phyloP scores from a whole-genome alignment of 2,797 vertebrate genomes.

The Furcifer pardalis region DNA sequence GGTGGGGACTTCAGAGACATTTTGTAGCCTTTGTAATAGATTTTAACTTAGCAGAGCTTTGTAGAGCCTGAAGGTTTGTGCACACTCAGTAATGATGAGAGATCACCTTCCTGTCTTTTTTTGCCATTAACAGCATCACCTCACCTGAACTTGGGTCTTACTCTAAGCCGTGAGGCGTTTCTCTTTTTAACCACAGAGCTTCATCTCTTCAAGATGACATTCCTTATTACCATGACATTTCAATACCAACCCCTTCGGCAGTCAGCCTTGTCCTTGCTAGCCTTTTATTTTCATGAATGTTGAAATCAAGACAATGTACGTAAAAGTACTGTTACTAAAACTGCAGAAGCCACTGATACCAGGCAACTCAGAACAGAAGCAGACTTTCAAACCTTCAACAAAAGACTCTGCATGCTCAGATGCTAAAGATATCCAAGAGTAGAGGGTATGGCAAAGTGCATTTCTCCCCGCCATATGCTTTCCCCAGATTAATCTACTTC shows the following conservation, averaged over 20 bases:
- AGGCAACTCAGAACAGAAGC: not conserved
- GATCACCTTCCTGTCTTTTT: not conserved
- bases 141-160: not conserved
- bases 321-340: not conserved
- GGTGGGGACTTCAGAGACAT: too few species aligned
- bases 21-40: not conserved
- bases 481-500: too few species aligned
- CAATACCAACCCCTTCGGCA: not conserved
- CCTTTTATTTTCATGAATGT: not conserved
- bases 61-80: not conserved
- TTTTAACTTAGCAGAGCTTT: not conserved
- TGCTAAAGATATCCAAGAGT: not conserved
- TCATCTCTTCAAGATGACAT: not conserved
- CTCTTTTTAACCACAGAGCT: not conserved
- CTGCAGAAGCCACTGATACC: not conserved
- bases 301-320: not conserved
- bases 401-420: not conserved
- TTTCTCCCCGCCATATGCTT: too few species aligned
- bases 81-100: not conserved
- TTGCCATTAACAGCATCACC: not conserved
- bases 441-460: too few species aligned
- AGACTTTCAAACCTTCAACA: not conserved
- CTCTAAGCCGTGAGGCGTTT: not conserved
- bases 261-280: not conserved
- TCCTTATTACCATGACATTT: slow-evolving; percentile 25